These are phyloP conservation scores for Gadus macrocephalus DNA, from an alignment of 2,113 vertebrate species.

Conservation along the genomic window DNA sequence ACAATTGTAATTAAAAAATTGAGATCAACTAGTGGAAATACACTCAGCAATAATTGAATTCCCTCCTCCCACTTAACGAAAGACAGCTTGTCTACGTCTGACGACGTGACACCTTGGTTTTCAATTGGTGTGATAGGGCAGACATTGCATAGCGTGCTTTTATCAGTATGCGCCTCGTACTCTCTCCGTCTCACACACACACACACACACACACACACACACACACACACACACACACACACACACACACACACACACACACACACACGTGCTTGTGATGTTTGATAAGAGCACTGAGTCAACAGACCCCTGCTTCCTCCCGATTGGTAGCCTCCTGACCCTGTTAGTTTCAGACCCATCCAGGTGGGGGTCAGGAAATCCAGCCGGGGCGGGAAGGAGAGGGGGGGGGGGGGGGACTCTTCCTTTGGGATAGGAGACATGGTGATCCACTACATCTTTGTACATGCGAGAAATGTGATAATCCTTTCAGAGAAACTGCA, in stretches of 20 bases:
- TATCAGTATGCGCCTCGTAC: neutral
- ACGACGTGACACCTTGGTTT: conserved; percentile 41
- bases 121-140: conserved; percentile 30
- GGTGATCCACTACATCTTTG: neutral
- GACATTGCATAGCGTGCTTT: neutral
- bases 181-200: neutral
- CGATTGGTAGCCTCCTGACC: conserved; percentile 44
- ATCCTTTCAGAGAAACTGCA: neutral
- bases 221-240: conserved; percentile 12
- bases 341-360: conserved; percentile 35
- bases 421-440: conserved; percentile 1
- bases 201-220: neutral
- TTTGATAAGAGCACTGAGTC: conserved; percentile 45
- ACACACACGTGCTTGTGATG: conserved; percentile 4
- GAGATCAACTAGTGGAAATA: conserved; percentile 5
- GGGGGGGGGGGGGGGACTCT: neutral
- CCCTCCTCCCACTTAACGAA: neutral
- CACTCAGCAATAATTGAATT: conserved; percentile 12
- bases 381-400: conserved; percentile 20
- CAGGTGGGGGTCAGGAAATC: conserved; percentile 34
- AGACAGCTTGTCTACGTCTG: conserved; percentile 43
- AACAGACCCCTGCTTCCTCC: conserved; percentile 39
- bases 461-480: neutral
- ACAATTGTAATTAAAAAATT: no score
- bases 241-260: conserved; percentile 8